Percentiles rank a stretch among this genome's conserved stretches.
These are phyloP conservation scores for Drosophila crucigera DNA, from an alignment of 2,888 invertebrate species.

Conservation along the genomic window DNA sequence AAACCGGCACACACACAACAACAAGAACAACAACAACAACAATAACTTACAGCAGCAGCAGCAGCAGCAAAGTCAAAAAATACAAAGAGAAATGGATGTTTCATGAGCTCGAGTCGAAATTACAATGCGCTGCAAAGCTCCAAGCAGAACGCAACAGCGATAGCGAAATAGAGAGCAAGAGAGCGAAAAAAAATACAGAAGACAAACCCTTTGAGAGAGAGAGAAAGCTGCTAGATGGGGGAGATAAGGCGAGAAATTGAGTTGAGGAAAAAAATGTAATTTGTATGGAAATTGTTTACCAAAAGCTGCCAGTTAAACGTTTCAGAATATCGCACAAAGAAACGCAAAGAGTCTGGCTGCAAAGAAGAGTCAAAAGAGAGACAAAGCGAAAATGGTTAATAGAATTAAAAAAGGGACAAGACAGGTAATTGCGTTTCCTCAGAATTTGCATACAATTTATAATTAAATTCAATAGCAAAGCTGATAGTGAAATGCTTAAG, in stretches of 20 bases:
- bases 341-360: not conserved
- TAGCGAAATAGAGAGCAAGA: not conserved
- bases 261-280: conserved; percentile 2
- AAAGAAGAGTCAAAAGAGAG: not conserved
- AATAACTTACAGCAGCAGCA: conserved; percentile 19
- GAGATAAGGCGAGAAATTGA: conserved; percentile 1
- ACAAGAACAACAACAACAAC: conserved; percentile 20
- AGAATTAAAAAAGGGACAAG: not conserved
- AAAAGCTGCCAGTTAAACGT: conserved; percentile 1
- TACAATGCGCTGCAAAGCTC: conserved; percentile 36
- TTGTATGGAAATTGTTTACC: conserved; percentile 20
- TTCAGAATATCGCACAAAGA: conserved; percentile 6
- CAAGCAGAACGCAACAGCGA: not conserved
- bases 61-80: conserved; percentile 37
- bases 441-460: not conserved
- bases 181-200: not conserved
- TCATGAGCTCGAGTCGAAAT: conserved; percentile 35
- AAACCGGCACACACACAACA: conserved; percentile 12
- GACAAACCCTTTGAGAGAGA: not conserved
- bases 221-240: not conserved
- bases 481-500: not conserved
- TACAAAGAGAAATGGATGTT: conserved; percentile 39
- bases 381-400: not conserved
- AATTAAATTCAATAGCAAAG: not conserved
- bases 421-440: not conserved